phyloP scores from a whole-genome alignment of 2,888 invertebrate genomes.

The Seladonia tumulorum region DNA sequence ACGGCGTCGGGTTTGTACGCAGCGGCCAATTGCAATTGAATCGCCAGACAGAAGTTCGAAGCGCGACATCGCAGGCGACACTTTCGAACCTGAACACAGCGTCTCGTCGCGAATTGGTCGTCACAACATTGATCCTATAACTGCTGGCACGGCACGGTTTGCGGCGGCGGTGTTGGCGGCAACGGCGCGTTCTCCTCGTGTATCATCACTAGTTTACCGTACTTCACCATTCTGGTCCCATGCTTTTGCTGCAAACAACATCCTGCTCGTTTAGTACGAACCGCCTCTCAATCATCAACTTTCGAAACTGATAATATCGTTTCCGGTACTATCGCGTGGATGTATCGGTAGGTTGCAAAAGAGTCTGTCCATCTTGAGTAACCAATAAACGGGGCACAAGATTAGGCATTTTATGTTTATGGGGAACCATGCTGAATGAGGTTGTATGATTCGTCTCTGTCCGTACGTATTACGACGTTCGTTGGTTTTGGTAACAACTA shows the following conservation, averaged over 20 bases:
- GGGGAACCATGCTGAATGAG: not conserved
- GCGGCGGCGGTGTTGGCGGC: conserved; percentile 84
- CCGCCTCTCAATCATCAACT: not conserved
- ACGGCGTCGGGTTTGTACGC: conserved; percentile 16
- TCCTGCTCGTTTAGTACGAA: conserved; percentile 21
- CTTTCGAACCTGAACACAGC: conserved; percentile 16
- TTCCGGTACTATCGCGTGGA: conserved; percentile 10
- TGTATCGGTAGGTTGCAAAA: conserved; percentile 9
- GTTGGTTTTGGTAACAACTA: too few species aligned
- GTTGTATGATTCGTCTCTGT: not conserved
- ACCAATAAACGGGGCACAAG: conserved; percentile 2
- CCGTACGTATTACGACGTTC: not conserved
- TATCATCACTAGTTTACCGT: conserved; percentile 88
- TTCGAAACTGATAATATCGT: conserved; percentile 25
- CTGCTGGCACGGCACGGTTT: conserved; percentile 60
- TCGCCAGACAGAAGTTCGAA: conserved; percentile 23
- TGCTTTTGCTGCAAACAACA: conserved; percentile 80
- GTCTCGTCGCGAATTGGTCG: conserved; percentile 26
- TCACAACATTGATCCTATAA: conserved; percentile 51
- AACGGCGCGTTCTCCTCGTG: conserved; percentile 90
- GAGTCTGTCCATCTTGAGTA: conserved; percentile 16
- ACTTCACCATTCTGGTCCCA: conserved; percentile 84
- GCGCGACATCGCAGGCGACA: not conserved
- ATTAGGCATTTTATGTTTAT: not conserved
- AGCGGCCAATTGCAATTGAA: conserved; percentile 32